A percentile compares a stretch with the other conserved stretches of the same genome.
phyloP scores from a whole-genome alignment of 2,888 invertebrate genomes.

The Pterostichus niger region DNA sequence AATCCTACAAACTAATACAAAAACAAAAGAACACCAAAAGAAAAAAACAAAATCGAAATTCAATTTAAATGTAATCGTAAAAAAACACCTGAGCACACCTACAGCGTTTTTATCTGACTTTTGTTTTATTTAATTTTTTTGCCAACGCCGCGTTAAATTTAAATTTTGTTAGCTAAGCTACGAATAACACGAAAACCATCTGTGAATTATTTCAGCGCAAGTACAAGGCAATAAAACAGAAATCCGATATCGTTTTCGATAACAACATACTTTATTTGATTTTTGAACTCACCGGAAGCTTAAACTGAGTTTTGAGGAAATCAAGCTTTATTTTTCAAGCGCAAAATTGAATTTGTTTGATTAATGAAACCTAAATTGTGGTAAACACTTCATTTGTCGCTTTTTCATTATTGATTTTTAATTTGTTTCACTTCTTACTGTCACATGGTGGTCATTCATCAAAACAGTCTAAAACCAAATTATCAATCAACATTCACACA shows the following conservation, averaged over 20 bases:
- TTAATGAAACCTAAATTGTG: constrained; percentile 23
- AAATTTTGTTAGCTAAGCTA: constrained; percentile 9
- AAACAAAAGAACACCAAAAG: constrained; percentile 56
- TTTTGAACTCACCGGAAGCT: constrained; percentile 4
- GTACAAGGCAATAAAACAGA: background rate
- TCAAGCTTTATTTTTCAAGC: background rate
- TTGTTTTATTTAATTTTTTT: constrained; percentile 40
- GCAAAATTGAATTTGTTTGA: constrained; percentile 29
- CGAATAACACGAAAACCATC: constrained; percentile 7
- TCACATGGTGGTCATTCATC: constrained; percentile 27
- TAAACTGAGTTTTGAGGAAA: constrained; percentile 19
- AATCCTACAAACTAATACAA: constrained; percentile 44
- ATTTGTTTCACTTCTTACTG: constrained; percentile 25
- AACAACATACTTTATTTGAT: background rate
- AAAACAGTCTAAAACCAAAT: background rate
- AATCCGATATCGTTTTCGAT: constrained; percentile 14
- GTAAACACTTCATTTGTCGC: constrained; percentile 26
- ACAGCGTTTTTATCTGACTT: constrained; percentile 16
- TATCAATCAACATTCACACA: background rate
- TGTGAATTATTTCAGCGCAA: constrained; percentile 29
- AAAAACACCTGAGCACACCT: constrained; percentile 61
- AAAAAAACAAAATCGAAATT: constrained; percentile 63
- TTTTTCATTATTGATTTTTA: constrained; percentile 36
- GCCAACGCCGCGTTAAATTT: constrained; percentile 25
- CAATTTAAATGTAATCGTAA: constrained; percentile 59